Conservation (phyloP, 2,888 invertebrate genomes). For the Hipparchia semele region DNA sequence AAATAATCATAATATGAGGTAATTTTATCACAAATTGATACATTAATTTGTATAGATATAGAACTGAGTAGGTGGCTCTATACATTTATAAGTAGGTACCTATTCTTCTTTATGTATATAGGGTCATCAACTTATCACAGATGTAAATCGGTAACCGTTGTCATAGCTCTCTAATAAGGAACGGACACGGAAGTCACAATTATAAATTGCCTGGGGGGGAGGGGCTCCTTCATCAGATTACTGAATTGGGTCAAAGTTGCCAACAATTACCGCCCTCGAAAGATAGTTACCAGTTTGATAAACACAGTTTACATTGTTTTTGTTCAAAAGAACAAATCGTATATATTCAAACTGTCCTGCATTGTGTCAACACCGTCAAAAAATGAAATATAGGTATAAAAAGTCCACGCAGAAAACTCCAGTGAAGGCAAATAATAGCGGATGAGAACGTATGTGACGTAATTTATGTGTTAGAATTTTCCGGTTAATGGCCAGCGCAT, state of each 20-base stretch:
- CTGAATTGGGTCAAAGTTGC: slow-evolving; percentile 7
- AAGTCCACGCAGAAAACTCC: slow-evolving; percentile 55
- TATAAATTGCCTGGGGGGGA: slow-evolving; percentile 4
- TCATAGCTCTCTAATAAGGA: neutral
- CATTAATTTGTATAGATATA: no score
- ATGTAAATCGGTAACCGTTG: neutral
- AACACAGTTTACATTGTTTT: neutral
- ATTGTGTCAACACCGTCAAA: slow-evolving; percentile 33
- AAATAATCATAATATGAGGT: no score
- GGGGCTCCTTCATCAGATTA: slow-evolving; percentile 10
- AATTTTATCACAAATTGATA: no score
- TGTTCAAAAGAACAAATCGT: neutral
- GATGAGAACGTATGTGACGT: slow-evolving; percentile 70
- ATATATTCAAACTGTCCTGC: neutral
- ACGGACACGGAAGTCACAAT: neutral
- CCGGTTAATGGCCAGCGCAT: slow-evolving; percentile 40
- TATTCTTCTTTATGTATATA: neutral
- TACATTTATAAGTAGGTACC: no score
- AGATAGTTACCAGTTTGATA: neutral
- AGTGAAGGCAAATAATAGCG: slow-evolving; percentile 63
- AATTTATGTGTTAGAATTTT: slow-evolving; percentile 72
- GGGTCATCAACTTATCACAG: neutral
- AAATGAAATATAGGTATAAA: slow-evolving; percentile 69
- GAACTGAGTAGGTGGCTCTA: no score
- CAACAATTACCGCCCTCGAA: slow-evolving; percentile 1